Percentiles rank a stretch among this genome's conserved stretches.
phyloP scores from a whole-genome alignment of 2,797 vertebrate genomes.

The Hirundo rustica region DNA sequence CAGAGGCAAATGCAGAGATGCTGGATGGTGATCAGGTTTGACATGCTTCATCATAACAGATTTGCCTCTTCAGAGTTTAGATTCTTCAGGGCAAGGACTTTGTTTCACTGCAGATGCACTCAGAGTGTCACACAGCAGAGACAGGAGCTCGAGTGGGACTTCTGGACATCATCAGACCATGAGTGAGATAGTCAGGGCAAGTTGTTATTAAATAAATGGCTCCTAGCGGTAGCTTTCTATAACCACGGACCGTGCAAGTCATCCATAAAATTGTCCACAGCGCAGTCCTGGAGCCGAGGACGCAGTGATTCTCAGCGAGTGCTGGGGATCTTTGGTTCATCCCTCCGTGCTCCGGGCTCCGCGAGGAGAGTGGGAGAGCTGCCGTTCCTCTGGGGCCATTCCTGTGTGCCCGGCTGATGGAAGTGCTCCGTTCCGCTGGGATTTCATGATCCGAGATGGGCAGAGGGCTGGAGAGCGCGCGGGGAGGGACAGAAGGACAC shows the following conservation, averaged over 20 bases:
- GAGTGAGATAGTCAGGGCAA: background rate
- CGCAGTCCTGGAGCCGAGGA: background rate
- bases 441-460: rapidly evolving
- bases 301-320: background rate
- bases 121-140: background rate
- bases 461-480: background rate
- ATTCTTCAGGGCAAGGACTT: constrained; percentile 35
- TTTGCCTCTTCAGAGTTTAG: constrained; percentile 28
- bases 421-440: rapidly evolving
- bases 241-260: background rate
- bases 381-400: rapidly evolving
- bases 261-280: rapidly evolving
- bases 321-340: background rate
- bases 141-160: background rate
- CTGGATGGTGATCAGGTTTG: background rate
- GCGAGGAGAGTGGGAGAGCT: rapidly evolving
- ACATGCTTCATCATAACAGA: background rate
- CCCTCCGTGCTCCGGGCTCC: rapidly evolving
- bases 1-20: background rate
- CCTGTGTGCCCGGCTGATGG: rapidly evolving
- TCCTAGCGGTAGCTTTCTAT: background rate
- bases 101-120: background rate
- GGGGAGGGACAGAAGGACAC: background rate
- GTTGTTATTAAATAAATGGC: background rate
- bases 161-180: background rate